These are phyloP conservation scores for Onychomys torridus DNA, from an alignment of 2,797 vertebrate species.

Conservation along the genomic window DNA sequence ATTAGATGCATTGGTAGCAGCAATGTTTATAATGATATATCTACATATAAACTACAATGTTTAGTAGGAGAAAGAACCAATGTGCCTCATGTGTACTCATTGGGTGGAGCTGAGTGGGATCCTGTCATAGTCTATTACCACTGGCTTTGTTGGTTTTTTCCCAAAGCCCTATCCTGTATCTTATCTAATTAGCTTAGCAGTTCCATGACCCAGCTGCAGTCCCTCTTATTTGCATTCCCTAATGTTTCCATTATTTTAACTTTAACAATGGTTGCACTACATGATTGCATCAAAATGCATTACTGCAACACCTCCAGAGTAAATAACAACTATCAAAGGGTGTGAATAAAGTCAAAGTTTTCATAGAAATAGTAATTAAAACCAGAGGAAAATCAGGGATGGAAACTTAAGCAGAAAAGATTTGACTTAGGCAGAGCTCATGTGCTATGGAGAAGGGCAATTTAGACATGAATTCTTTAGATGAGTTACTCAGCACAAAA, in stretches of 20 bases:
- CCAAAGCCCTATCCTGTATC: neutral
- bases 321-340: neutral
- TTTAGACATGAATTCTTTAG: neutral
- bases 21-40: neutral
- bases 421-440: slow-evolving; percentile 15
- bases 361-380: slow-evolving; percentile 14
- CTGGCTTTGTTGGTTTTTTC: neutral
- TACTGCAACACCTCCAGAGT: neutral
- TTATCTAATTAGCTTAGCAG: neutral
- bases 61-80: neutral
- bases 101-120: neutral
- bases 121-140: too few species aligned
- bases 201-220: neutral
- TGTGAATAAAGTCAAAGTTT: slow-evolving; percentile 19
- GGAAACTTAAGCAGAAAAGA: slow-evolving; percentile 19
- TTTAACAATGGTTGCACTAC: neutral
- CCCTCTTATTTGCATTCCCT: neutral
- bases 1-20: neutral
- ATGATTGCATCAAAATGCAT: neutral
- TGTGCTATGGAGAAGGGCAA: neutral
- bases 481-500: slow-evolving; percentile 29
- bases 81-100: neutral
- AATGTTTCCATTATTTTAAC: neutral
- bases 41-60: neutral
- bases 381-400: neutral